Conservation (phyloP, 1,140 invertebrate species). For the Tetragonula clypearis region DNA sequence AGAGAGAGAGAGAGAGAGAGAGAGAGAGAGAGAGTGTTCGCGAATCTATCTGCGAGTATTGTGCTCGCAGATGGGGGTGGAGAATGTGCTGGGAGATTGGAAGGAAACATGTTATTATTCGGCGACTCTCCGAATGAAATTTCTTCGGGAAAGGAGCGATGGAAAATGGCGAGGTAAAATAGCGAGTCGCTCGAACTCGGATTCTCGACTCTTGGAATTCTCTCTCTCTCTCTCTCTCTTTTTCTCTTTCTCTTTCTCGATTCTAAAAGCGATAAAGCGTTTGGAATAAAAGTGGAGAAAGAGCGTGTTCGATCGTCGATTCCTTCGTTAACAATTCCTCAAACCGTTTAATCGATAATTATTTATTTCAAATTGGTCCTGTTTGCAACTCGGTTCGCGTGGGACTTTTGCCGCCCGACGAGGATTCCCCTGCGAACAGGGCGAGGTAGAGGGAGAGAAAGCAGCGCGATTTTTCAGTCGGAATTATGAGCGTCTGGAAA, state of each 20-base stretch:
- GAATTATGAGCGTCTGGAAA: background rate
- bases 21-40: slow-evolving; percentile 1
- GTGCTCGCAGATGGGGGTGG: background rate
- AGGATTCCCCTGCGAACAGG: background rate
- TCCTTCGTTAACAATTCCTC: background rate
- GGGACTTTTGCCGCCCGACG: background rate
- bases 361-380: background rate
- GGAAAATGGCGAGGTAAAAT: background rate
- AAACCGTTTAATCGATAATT: background rate
- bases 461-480: background rate
- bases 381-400: no score
- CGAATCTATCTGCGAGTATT: slow-evolving; percentile 7
- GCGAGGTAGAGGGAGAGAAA: background rate
- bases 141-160: background rate
- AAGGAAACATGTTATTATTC: background rate
- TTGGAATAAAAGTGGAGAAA: background rate
- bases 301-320: background rate
- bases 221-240: background rate
- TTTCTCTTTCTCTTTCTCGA: background rate
- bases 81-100: background rate
- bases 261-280: background rate
- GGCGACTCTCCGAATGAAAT: background rate
- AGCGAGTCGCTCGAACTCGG: background rate
- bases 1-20: no score
- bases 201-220: background rate